Evolutionary conservation across 2,113 vertebrate species (phyloP).

Genomic region (Porphyrio hochstetteri): DNA sequence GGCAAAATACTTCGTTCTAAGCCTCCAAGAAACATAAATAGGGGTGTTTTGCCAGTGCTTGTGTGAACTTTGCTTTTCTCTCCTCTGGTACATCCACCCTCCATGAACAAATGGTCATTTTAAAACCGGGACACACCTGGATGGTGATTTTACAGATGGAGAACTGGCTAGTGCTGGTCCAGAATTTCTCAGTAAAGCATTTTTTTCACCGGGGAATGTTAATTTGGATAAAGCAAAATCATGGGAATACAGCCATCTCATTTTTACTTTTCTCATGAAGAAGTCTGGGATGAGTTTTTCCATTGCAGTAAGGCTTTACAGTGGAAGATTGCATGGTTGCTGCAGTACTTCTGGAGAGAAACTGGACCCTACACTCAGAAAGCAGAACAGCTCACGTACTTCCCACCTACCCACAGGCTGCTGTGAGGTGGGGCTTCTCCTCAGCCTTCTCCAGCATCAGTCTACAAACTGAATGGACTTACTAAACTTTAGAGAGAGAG

Average conservation of each 20-base stretch:
- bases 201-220: neutral
- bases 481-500: neutral
- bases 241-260: neutral
- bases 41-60: neutral
- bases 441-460: neutral
- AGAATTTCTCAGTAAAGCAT: neutral
- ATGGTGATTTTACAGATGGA: neutral
- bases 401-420: neutral
- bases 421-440: neutral
- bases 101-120: neutral
- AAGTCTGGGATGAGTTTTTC: neutral
- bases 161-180: neutral
- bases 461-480: neutral
- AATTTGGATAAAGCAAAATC: neutral
- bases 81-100: neutral
- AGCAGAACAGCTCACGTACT: neutral
- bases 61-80: neutral
- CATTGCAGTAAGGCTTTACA: neutral
- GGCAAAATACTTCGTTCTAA: neutral
- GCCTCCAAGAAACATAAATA: neutral
- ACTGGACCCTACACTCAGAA: neutral
- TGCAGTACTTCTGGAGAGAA: fast-evolving
- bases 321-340: neutral
- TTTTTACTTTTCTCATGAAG: neutral
- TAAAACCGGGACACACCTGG: neutral